Evolutionary conservation across 2,797 vertebrate species (phyloP).

Genomic region (Epinephelus awoara): DNA sequence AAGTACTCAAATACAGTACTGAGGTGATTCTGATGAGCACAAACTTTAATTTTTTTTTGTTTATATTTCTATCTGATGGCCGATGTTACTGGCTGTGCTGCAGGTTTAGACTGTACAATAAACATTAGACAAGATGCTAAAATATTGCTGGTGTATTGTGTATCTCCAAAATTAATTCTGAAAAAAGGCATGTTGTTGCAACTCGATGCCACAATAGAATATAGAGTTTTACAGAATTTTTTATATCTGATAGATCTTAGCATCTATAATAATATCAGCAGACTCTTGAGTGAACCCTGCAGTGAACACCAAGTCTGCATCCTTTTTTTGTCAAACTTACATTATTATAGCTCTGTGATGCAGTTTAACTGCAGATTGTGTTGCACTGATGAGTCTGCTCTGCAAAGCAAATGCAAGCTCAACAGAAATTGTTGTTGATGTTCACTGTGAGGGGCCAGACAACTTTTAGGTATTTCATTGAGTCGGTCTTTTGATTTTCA

Average conservation of each 20-base stretch:
- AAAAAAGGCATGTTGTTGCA: background rate
- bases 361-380: background rate
- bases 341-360: background rate
- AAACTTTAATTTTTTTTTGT: background rate
- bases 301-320: background rate
- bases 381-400: background rate
- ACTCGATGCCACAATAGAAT: background rate
- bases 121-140: background rate
- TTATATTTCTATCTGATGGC: background rate
- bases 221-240: background rate
- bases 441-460: background rate
- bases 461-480: background rate
- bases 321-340: background rate
- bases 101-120: background rate
- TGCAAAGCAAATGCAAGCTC: background rate
- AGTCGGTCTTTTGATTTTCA: background rate
- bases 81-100: background rate
- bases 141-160: background rate
- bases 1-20: slow-evolving; percentile 35
- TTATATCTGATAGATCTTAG: background rate
- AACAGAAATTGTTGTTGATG: background rate
- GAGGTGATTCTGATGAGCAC: background rate
- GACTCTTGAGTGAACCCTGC: background rate
- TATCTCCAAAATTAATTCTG: background rate
- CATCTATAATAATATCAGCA: background rate